Evolutionary conservation across 1,140 invertebrate species (phyloP).

Genomic region (Rhopalosiphum maidis): DNA sequence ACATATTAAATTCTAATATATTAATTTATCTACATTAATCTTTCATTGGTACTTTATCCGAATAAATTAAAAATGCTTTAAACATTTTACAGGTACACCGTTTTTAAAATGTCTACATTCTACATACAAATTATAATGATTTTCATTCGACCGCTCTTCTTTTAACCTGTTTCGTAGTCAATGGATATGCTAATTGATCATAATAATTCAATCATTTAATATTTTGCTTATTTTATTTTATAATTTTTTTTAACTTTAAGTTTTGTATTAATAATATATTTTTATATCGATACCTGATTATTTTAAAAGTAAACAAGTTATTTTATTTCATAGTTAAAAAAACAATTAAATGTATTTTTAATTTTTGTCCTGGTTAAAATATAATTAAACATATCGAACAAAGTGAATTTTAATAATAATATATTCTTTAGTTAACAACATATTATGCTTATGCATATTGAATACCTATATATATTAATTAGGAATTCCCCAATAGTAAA

Average conservation of each 20-base stretch:
- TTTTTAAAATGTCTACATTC: neutral
- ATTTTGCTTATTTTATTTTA: neutral
- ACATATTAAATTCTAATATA: neutral
- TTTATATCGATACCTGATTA: neutral
- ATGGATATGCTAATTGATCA: no score
- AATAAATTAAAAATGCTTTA: neutral
- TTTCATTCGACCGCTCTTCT: no score
- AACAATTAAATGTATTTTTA: neutral
- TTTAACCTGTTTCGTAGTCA: no score
- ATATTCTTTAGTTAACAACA: neutral
- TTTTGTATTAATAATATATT: neutral
- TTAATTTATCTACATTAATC: neutral
- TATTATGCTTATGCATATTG: neutral
- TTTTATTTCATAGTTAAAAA: neutral
- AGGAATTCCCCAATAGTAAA: neutral
- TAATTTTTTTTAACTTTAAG: neutral
- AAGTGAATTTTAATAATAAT: slow-evolving; percentile 10
- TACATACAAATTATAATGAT: neutral
- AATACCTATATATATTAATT: neutral
- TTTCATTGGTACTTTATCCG: neutral
- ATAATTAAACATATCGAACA: neutral
- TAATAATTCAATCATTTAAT: neutral
- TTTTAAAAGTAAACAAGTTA: neutral
- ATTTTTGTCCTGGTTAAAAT: neutral
- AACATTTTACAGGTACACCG: neutral